Evolutionary conservation across 37 sponge, comb jelly and placozoan genomes (phyloP).

Genomic region (Amphimedon queenslandica): DNA sequence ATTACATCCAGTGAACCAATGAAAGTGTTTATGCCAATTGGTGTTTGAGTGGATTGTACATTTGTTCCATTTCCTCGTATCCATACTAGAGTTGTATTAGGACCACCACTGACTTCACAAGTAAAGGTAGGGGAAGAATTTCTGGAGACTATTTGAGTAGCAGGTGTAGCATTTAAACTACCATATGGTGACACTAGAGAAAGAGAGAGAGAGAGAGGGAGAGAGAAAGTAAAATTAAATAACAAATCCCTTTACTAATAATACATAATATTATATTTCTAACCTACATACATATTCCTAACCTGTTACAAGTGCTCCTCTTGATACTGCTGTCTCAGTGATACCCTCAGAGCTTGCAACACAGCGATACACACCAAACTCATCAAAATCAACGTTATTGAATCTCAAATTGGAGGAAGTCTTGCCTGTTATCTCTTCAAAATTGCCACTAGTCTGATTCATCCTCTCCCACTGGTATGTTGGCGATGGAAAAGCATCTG

Average conservation of each 20-base stretch:
- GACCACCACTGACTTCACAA: constrained; percentile 52
- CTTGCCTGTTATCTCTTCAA: background rate
- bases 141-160: background rate
- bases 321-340: too few relatives aligned
- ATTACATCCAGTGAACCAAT: background rate
- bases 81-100: constrained; percentile 40
- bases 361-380: constrained; percentile 4
- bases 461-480: constrained; percentile 29
- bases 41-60: background rate
- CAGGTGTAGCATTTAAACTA: constrained; percentile 19
- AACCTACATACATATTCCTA: too few relatives aligned
- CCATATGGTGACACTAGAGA: constrained; percentile 18
- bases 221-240: too few relatives aligned
- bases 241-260: background rate
- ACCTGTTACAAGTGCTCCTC: too few relatives aligned
- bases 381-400: background rate
- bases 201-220: background rate
- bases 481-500: constrained; percentile 25
- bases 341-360: too few relatives aligned
- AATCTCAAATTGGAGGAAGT: background rate
- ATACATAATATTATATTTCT: background rate
- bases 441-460: background rate
- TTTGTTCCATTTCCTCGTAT: constrained; percentile 6
- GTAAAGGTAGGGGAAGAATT: constrained; percentile 12
- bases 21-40: constrained; percentile 1